phyloP scores from a whole-genome alignment of 2,113 vertebrate genomes.

The Oreochromis aureus region DNA sequence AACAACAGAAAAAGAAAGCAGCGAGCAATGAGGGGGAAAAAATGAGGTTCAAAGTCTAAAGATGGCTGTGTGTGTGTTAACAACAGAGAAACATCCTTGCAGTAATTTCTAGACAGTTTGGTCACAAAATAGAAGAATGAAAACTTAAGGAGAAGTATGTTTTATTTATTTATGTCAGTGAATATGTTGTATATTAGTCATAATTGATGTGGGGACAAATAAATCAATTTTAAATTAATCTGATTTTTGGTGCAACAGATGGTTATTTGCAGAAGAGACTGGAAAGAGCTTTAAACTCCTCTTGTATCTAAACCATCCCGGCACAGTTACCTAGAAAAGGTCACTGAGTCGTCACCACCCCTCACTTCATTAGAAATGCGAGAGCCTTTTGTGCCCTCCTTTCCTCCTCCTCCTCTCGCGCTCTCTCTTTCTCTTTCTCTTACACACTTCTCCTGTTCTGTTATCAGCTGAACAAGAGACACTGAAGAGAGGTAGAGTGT shows the following conservation, averaged over 20 bases:
- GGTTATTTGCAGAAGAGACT: background rate
- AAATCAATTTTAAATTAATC: background rate
- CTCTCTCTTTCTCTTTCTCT: background rate
- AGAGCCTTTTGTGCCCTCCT: constrained; percentile 31
- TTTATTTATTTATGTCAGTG: background rate
- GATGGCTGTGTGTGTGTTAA: background rate
- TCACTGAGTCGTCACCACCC: constrained; percentile 10
- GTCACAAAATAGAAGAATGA: background rate
- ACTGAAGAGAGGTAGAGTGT: constrained; percentile 46
- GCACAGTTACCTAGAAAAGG: background rate
- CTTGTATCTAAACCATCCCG: background rate
- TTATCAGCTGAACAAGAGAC: constrained; percentile 44
- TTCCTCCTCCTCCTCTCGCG: background rate
- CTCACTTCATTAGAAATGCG: constrained; percentile 39
- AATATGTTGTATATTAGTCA: background rate
- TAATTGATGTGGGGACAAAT: background rate
- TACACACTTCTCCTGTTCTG: constrained; percentile 39
- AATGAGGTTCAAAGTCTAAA: background rate
- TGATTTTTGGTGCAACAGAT: background rate
- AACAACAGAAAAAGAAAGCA: background rate
- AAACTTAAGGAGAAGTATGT: background rate
- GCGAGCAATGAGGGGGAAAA: background rate
- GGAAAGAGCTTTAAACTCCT: background rate
- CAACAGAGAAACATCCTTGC: background rate
- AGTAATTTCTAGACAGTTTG: background rate